These are phyloP conservation scores for Tympanuchus pallidicinctus DNA, from an alignment of 2,113 vertebrate species.

Conservation along the genomic window DNA sequence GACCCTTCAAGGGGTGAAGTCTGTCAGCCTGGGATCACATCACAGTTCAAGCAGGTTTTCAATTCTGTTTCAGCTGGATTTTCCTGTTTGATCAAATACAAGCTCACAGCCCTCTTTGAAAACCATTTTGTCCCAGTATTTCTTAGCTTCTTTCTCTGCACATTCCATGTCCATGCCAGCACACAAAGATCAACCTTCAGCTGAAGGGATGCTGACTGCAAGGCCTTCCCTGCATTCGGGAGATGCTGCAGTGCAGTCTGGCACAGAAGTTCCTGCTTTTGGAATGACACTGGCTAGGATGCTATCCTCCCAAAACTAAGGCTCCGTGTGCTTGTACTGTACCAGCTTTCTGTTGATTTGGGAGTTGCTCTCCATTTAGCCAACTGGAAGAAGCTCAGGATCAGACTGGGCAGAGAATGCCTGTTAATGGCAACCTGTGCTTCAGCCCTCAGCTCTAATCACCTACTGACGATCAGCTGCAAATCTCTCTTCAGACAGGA, in stretches of 20 bases:
- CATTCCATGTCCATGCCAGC: slow-evolving; percentile 16
- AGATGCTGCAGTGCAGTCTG: slow-evolving; percentile 53
- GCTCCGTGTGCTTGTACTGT: not conserved
- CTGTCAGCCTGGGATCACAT: slow-evolving; percentile 7
- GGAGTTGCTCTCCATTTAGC: not conserved
- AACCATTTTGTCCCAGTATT: slow-evolving; percentile 5
- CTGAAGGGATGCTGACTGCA: slow-evolving; percentile 36
- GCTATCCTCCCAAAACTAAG: not conserved
- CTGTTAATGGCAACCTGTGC: not conserved
- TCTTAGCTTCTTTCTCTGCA: not conserved
- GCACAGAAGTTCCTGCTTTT: slow-evolving; percentile 54
- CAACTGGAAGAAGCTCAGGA: not conserved
- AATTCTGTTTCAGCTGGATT: slow-evolving; percentile 19
- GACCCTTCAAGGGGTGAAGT: slow-evolving; percentile 44
- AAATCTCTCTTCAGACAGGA: slow-evolving; percentile 1
- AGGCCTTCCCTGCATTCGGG: not conserved
- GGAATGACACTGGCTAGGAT: slow-evolving; percentile 26
- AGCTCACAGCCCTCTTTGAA: slow-evolving; percentile 20
- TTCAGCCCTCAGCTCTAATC: not conserved
- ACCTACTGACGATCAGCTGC: not conserved
- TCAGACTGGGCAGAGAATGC: not conserved
- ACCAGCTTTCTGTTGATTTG: slow-evolving; percentile 15
- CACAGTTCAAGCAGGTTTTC: not conserved
- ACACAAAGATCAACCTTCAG: slow-evolving; percentile 19
- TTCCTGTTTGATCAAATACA: slow-evolving; percentile 17